These are phyloP conservation scores for Zosterops borbonicus DNA, from an alignment of 2,113 vertebrate genomes.

Conservation along the genomic window DNA sequence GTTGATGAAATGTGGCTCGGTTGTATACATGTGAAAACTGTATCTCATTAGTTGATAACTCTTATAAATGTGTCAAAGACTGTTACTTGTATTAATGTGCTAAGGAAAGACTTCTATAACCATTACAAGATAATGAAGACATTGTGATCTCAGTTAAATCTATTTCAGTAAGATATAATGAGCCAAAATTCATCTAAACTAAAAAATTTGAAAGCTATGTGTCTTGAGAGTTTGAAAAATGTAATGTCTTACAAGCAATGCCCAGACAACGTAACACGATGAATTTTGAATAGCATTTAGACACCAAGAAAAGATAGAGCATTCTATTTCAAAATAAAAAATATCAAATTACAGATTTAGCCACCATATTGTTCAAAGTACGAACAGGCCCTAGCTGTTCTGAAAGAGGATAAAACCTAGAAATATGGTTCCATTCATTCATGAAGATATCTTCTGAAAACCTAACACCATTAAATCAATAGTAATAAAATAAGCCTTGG, in stretches of 20 bases:
- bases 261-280: background rate
- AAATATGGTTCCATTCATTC: background rate
- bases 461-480: background rate
- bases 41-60: slow-evolving; percentile 8
- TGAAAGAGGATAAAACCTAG: background rate
- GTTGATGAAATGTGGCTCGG: background rate
- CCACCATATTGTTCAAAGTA: background rate
- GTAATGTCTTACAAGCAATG: background rate
- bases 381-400: background rate
- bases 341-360: background rate
- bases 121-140: slow-evolving; percentile 28
- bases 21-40: background rate
- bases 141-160: background rate
- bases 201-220: background rate
- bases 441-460: background rate
- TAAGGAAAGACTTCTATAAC: slow-evolving; percentile 1
- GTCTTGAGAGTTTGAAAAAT: slow-evolving; percentile 25
- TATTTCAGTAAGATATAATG: slow-evolving; percentile 20
- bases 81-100: background rate
- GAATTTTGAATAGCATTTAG: background rate
- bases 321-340: slow-evolving; percentile 5
- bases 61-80: background rate
- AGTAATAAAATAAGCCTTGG: background rate
- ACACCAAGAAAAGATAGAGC: background rate
- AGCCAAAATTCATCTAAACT: slow-evolving; percentile 1